These are phyloP conservation scores for Drosophila nr. perissopoda DNA, from an alignment of 2,888 invertebrate species.

Conservation along the genomic window DNA sequence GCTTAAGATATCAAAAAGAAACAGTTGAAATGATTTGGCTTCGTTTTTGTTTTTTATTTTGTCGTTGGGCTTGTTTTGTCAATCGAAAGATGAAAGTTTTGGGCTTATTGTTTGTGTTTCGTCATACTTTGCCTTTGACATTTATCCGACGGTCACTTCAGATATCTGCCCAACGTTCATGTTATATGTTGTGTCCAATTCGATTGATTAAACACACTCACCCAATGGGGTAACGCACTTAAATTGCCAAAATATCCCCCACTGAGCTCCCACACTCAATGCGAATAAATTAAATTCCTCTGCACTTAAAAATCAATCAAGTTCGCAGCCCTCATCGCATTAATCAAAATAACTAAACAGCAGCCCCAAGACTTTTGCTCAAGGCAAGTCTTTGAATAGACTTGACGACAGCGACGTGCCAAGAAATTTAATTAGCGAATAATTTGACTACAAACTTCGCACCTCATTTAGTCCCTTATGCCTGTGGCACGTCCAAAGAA, in stretches of 20 bases:
- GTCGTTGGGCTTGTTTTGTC: constrained; percentile 13
- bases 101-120: constrained; percentile 41
- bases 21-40: constrained; percentile 37
- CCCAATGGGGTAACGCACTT: neutral
- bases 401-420: constrained; percentile 60
- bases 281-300: constrained; percentile 43
- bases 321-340: constrained; percentile 40
- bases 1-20: constrained; percentile 17
- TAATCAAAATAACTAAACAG: constrained; percentile 57
- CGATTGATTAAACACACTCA: constrained; percentile 7
- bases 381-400: constrained; percentile 25
- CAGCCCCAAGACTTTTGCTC: constrained; percentile 8
- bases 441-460: constrained; percentile 57
- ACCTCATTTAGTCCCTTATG: constrained; percentile 43
- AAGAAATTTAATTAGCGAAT: constrained; percentile 74
- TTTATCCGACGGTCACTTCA: constrained; percentile 47
- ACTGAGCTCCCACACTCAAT: constrained; percentile 19
- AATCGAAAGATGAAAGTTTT: constrained; percentile 61
- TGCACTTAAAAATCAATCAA: constrained; percentile 75
- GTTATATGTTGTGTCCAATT: constrained; percentile 17
- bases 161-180: constrained; percentile 10
- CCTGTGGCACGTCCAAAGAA: constrained; percentile 20
- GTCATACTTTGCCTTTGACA: constrained; percentile 55
- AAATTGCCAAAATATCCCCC: neutral
- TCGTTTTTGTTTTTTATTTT: constrained; percentile 3